Evolutionary conservation across 2,797 vertebrate genomes (phyloP).

Genomic region (Perodicticus potto): DNA sequence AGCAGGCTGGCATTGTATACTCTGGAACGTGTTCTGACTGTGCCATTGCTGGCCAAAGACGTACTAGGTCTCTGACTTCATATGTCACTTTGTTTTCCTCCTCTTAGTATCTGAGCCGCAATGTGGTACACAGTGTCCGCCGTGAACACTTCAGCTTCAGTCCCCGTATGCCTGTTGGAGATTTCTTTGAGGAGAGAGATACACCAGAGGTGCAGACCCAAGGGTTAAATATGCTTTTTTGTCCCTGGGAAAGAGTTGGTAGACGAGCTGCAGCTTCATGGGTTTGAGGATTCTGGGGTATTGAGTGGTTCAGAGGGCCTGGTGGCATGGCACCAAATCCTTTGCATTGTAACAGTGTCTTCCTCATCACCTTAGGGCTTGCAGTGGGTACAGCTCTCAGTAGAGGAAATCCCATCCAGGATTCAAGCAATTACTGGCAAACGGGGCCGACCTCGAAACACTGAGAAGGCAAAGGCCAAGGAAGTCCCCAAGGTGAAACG

Average conservation of each 20-base stretch:
- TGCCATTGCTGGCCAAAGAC: not conserved
- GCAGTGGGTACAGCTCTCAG: slow-evolving; percentile 94
- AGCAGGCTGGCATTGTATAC: not conserved
- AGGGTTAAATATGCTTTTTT: slow-evolving; percentile 34
- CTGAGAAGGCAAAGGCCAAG: slow-evolving; percentile 91
- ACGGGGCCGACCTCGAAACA: slow-evolving; percentile 96
- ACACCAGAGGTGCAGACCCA: slow-evolving; percentile 91
- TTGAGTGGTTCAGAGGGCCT: not conserved
- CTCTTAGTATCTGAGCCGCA: slow-evolving; percentile 94
- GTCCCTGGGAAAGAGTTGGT: not conserved
- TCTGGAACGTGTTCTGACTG: slow-evolving; percentile 3
- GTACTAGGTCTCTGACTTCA: not conserved
- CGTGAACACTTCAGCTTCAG: slow-evolving; percentile 99
- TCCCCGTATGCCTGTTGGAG: slow-evolving; percentile 97
- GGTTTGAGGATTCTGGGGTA: not conserved
- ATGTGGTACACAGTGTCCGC: slow-evolving; percentile 91
- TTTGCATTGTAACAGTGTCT: not conserved
- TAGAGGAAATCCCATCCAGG: slow-evolving; percentile 96
- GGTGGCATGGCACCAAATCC: not conserved
- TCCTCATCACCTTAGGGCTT: slow-evolving; percentile 89
- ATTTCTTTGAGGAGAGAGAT: slow-evolving; percentile 97
- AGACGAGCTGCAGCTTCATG: not conserved
- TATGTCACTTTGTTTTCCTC: slow-evolving; percentile 17
- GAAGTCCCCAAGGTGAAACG: slow-evolving; percentile 86
- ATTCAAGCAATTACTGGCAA: slow-evolving; percentile 98